A percentile compares a stretch with the other conserved stretches of the same genome.
These are phyloP conservation scores for Ectemnius lituratus DNA, from an alignment of 2,888 invertebrate genomes.

Conservation along the genomic window DNA sequence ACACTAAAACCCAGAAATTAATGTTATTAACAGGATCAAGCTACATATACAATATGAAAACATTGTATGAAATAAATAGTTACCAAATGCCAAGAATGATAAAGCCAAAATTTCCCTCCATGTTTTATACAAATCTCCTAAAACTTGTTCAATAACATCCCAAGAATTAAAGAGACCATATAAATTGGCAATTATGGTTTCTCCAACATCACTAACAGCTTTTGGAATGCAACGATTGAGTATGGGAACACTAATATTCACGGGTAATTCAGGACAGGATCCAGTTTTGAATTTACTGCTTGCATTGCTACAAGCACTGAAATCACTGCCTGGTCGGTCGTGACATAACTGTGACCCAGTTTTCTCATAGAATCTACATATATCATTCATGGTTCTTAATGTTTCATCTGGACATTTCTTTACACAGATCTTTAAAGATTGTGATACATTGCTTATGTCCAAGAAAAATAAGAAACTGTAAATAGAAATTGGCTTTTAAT, in stretches of 20 bases:
- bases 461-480: conserved; percentile 88
- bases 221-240: conserved; percentile 93
- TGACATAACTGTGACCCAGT: conserved; percentile 89
- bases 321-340: conserved; percentile 75
- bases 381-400: conserved; percentile 82
- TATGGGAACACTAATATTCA: conserved; percentile 88
- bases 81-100: conserved; percentile 90
- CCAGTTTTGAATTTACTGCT: conserved; percentile 72
- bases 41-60: neutral
- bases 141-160: conserved; percentile 92
- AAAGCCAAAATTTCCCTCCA: conserved; percentile 92
- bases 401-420: conserved; percentile 89
- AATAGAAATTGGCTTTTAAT: conserved; percentile 42
- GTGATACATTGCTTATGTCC: conserved; percentile 86
- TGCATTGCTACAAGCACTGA: conserved; percentile 71
- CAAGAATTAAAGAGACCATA: conserved; percentile 91
- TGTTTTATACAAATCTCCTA: conserved; percentile 92
- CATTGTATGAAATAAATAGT: conserved; percentile 66
- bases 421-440: conserved; percentile 93
- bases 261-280: conserved; percentile 84
- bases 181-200: conserved; percentile 84
- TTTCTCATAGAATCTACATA: conserved; percentile 85
- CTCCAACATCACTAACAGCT: conserved; percentile 83
- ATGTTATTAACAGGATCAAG: neutral
- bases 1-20: conserved; percentile 79